Base-by-base conservation (phyloP, 2,888 invertebrate species). In the Atethmia centrago region DNA sequence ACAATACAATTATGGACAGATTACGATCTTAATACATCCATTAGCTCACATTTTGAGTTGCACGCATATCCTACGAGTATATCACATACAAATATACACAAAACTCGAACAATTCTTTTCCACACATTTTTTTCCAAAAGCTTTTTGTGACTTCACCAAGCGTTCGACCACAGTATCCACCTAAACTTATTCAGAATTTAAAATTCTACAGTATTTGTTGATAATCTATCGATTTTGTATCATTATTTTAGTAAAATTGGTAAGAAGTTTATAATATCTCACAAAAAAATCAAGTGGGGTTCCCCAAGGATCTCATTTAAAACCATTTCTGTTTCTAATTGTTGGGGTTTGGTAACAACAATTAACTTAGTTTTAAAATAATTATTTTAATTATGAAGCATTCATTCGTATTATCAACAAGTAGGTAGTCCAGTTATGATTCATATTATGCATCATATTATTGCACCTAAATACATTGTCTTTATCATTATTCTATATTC, bases 1-100 rank as follows among this genome's bases (percentile, higher is more conserved):
- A 85, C 69, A 85, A 82, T 85, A 62, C 49, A 7, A 47, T 68
- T 58, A 71, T 56, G 58, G 14, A 56, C 59, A 72, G 83, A 82
- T 71, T 61, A 53, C 12, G 14, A 77, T 71, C 82, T 71, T 72
- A 56, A 77, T 16, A 62, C 61, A 21, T 28, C 62, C 55, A 82
- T 82, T 85, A 67, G 67, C 71, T 69, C 56, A 28, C 25, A 76
- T 68, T 68, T 76, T 28, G n/a, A 25, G 58, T 76, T 55, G 68
- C 61, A 71, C 31, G 51, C 36, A 67, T 49, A 75, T 67, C 40
- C 42, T 49, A n/a, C n/a, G n/a, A n/a, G n/a, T n/a, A 14, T 55
- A 59, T 51, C 14, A 42, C 36, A 59, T 71, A 51, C 14, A 62
- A 56, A 58, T 19, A 28, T 2, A 51, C 28, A 49, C 28, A 14